Evolutionary conservation across 1,140 invertebrate species (phyloP).

Genomic region (Linepithema humile): DNA sequence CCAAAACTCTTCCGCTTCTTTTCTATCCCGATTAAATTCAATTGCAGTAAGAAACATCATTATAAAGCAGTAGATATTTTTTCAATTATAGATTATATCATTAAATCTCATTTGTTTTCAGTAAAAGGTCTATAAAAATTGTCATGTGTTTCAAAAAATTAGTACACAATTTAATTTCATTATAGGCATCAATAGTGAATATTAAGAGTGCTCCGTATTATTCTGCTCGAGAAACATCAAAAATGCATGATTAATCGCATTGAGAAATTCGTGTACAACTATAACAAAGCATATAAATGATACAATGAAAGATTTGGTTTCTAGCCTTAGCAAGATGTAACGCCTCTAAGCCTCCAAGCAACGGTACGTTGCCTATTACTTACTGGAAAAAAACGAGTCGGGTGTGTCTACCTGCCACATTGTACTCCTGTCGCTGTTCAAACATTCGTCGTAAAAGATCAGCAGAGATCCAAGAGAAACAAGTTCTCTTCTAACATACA

Average conservation of each 20-base stretch:
- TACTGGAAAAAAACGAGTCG: conserved; percentile 20
- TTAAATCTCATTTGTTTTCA: neutral
- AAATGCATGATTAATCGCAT: neutral
- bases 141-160: neutral
- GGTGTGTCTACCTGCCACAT: neutral
- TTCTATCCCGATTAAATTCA: neutral
- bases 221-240: no score
- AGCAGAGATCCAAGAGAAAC: neutral
- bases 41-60: neutral
- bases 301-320: neutral
- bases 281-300: neutral
- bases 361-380: neutral
- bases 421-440: conserved; percentile 12
- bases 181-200: no score
- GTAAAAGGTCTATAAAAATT: neutral
- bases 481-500: neutral
- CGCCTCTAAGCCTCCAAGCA: neutral
- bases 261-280: neutral
- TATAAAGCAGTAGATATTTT: neutral
- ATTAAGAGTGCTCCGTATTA: no score
- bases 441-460: conserved; percentile 23
- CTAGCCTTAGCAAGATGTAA: no score
- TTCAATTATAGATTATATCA: neutral
- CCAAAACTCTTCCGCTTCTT: neutral
- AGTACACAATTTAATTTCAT: neutral